Conservation (phyloP, 2,113 vertebrate species). For the Telmatochromis brachygnathus region DNA sequence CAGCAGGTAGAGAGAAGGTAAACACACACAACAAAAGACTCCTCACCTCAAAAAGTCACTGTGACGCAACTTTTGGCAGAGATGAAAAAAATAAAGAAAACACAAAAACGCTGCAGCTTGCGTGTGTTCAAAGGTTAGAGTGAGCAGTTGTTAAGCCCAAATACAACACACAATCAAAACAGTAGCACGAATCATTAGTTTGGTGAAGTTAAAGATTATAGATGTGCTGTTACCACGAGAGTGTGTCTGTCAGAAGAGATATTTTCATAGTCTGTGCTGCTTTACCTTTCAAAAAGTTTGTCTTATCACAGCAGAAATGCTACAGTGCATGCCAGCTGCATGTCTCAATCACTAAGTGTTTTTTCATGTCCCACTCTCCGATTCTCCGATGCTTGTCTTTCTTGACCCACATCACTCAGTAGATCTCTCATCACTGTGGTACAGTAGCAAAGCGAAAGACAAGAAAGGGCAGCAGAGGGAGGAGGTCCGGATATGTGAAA, state of each 20-base stretch:
- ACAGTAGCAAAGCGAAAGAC: slow-evolving; percentile 25
- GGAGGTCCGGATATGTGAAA: background rate
- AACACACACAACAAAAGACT: background rate
- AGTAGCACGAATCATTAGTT: background rate
- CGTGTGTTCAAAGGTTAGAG: background rate
- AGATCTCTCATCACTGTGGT: slow-evolving; percentile 26
- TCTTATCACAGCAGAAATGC: slow-evolving; percentile 21
- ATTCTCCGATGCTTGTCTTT: background rate
- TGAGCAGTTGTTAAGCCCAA: background rate
- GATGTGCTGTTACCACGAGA: background rate
- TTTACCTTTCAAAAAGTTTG: slow-evolving; percentile 5
- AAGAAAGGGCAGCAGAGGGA: background rate
- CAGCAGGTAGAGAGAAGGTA: background rate
- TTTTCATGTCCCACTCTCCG: background rate
- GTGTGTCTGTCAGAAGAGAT: background rate
- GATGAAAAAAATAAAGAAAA: background rate
- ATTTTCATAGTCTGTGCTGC: background rate
- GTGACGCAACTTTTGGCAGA: background rate
- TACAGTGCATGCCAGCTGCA: background rate
- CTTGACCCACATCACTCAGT: slow-evolving; percentile 1
- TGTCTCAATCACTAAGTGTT: background rate
- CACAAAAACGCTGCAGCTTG: background rate
- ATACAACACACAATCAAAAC: background rate
- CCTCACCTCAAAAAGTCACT: background rate
- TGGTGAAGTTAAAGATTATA: background rate